Evolutionary conservation across 2,113 vertebrate species (phyloP), one percentile per base, ranked within the genome.

Genomic region (Melanerpes aurifrons): DNA sequence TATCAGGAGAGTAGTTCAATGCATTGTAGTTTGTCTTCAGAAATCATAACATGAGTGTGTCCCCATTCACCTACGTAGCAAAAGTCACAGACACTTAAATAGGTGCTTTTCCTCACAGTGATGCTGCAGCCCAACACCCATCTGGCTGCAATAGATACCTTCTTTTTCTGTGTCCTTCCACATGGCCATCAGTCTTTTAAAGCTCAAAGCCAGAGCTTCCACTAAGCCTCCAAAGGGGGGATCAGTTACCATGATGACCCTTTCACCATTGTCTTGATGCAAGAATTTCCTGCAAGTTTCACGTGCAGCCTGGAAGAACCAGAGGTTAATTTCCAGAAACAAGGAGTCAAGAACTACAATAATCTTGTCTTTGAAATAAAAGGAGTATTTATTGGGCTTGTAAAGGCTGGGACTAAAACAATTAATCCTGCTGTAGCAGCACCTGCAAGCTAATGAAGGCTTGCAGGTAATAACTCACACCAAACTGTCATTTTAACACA

Each of bases 191-290:
- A 99, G 97, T 86, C 97, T 98, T 85, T 98, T 98, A 97, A 99
- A 99, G 75, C 98, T 99, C 88, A 97, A 96, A 92, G 99, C 98
- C 88, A 99, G 95, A n/a, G 99, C 98, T 96, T 98, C 98, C 77
- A 99, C 99, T 95, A 99, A 97, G 61, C 99, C 99, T 21, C 99
- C 99, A 82, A 99, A 99, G 0, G 99, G 99, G 29, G 99, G 99
- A 96, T 99, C 99, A 3, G 99, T 97, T 91, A 99, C 98, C 98
- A 99, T 97, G 90, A 98, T 97, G 74, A 98, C 97, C 82, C 97
- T 98, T 90, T 97, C 93, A 29, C 96, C 98, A 5, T 91, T 94
- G 10, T 96, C 90, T 95, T 98, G 97, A 56, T 29, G 43, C 86
- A 99, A 96, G 96, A 99, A 99, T 21, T 96, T 94, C 82, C 93